A percentile compares a stretch with the other conserved stretches of the same genome.
Evolutionary conservation across 2,888 invertebrate species (phyloP).

Genomic region (Panorpa germanica): DNA sequence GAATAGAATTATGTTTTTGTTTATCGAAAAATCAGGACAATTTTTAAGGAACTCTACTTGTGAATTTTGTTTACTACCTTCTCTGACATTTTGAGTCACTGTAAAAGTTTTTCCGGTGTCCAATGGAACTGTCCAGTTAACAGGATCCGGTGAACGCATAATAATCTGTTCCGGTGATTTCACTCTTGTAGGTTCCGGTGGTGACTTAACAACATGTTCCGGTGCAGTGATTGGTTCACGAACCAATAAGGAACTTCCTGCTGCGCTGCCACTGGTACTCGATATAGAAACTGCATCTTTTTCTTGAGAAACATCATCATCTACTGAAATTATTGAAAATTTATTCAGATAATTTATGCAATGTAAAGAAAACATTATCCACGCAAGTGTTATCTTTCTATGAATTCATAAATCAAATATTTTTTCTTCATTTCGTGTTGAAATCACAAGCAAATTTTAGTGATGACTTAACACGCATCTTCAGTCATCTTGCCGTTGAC

Average conservation of each 20-base stretch:
- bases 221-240: conserved; percentile 19
- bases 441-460: too few species aligned
- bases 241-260: background rate
- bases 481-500: too few species aligned
- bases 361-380: too few species aligned
- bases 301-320: conserved; percentile 20
- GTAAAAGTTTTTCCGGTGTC: conserved; percentile 89
- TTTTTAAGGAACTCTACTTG: too few species aligned
- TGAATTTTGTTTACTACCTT: conserved; percentile 31
- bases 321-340: too few species aligned
- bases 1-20: too few species aligned
- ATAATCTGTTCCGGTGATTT: conserved; percentile 86
- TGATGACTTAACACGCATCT: too few species aligned
- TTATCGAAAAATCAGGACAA: too few species aligned
- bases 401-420: too few species aligned
- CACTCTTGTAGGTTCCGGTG: conserved; percentile 81
- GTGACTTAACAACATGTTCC: conserved; percentile 73
- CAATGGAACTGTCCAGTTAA: conserved; percentile 87
- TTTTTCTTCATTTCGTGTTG: too few species aligned
- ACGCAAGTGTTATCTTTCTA: too few species aligned
- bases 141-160: conserved; percentile 84
- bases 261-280: conserved; percentile 19
- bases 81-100: conserved; percentile 78
- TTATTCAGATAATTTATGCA: too few species aligned
- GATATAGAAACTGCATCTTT: conserved; percentile 22